phyloP scores from a whole-genome alignment of 1,140 invertebrate species.

The Lepidurus couesii region DNA sequence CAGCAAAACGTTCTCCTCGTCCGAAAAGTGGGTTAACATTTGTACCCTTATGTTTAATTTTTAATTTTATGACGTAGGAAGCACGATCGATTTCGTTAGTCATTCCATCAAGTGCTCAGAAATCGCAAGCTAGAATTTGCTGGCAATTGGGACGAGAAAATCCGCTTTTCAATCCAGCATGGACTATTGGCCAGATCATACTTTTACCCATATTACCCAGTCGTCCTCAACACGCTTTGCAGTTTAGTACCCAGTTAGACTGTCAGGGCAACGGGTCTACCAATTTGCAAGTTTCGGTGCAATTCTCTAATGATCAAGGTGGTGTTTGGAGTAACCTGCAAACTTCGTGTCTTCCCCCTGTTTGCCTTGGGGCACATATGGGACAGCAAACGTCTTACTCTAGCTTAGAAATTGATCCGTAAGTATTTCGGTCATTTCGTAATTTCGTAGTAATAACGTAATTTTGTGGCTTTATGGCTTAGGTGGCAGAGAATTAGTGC shows the following conservation, averaged over 20 bases:
- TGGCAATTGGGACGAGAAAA: constrained; percentile 44
- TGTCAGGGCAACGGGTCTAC: constrained; percentile 1
- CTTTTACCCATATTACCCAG: constrained; percentile 41
- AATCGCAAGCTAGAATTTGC: constrained; percentile 41
- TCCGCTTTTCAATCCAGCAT: constrained; percentile 38
- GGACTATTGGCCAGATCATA: constrained; percentile 43
- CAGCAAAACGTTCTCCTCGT: constrained; percentile 31
- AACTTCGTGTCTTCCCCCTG: constrained; percentile 42
- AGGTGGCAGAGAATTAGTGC: constrained; percentile 45
- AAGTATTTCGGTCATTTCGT: neutral
- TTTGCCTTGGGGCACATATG: constrained; percentile 41
- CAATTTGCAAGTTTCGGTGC: constrained; percentile 41
- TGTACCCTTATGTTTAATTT: neutral
- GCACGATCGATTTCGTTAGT: constrained; percentile 35
- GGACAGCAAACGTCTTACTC: constrained; percentile 26
- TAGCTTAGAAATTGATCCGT: constrained; percentile 15
- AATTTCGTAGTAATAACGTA: neutral
- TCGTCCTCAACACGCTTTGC: constrained; percentile 40
- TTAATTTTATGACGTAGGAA: constrained; percentile 33
- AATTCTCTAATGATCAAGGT: constrained; percentile 45
- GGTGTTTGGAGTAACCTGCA: constrained; percentile 43
- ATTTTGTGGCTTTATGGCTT: neutral
- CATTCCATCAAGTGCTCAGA: constrained; percentile 37
- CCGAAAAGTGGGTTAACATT: neutral
- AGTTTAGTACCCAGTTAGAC: constrained; percentile 37